Percentiles rank a stretch among this genome's conserved stretches.
These are phyloP conservation scores for Phalanger gymnotis DNA, from an alignment of 2,797 vertebrate genomes.

Conservation along the genomic window DNA sequence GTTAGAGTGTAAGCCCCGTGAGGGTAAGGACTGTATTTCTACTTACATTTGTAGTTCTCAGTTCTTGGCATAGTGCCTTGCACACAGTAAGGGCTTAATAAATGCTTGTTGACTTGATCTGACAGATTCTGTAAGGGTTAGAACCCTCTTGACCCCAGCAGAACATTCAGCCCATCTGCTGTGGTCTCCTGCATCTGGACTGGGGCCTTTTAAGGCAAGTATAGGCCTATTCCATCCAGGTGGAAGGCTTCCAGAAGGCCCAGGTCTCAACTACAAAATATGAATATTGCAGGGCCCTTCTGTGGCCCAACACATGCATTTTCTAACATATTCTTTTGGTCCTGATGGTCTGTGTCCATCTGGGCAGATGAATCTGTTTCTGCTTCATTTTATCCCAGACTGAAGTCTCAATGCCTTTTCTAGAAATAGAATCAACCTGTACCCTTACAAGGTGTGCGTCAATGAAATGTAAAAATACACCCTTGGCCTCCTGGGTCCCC, in stretches of 20 bases:
- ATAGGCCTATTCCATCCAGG: not conserved
- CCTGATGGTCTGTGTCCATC: not conserved
- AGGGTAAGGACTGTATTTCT: no score
- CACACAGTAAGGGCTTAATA: no score
- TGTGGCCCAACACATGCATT: not conserved
- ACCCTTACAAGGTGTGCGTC: not conserved
- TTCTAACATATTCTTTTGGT: not conserved
- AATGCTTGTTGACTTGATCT: no score
- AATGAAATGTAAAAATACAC: not conserved
- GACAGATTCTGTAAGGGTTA: not conserved
- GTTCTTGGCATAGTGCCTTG: no score
- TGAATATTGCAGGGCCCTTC: fast-evolving
- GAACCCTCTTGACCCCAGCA: no score
- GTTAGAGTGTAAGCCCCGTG: no score
- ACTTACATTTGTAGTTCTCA: no score
- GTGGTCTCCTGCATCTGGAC: not conserved
- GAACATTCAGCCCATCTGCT: no score
- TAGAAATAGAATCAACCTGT: not conserved
- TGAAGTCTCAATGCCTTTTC: not conserved
- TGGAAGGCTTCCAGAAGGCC: not conserved
- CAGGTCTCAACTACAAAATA: not conserved
- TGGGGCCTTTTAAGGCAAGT: not conserved
- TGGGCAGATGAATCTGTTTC: not conserved
- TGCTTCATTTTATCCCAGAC: not conserved
- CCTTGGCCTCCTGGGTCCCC: not conserved